A percentile compares a stretch with the other conserved stretches of the same genome.
Conservation (phyloP, 2,888 invertebrate species). For the Cryptocheilus praepositus region DNA sequence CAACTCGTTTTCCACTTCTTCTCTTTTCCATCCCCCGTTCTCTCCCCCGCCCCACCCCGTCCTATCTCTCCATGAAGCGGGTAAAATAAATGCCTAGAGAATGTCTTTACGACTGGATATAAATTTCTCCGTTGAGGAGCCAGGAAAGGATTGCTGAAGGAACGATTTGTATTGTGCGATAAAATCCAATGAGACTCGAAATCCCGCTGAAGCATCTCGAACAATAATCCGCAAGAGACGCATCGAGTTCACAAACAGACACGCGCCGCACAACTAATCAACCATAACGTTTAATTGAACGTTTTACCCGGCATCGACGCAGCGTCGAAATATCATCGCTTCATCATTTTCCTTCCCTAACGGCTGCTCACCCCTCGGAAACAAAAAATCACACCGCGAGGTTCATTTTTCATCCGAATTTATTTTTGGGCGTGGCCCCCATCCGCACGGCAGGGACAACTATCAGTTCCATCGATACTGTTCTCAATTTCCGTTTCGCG, state of each 20-base stretch:
- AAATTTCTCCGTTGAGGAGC: constrained; percentile 38
- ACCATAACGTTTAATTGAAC: no score
- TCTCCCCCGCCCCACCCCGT: constrained; percentile 7
- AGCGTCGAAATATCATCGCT: not conserved
- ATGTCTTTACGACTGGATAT: constrained; percentile 40
- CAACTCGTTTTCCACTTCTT: constrained; percentile 61
- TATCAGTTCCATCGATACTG: constrained; percentile 1
- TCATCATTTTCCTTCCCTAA: not conserved
- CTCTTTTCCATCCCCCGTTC: not conserved
- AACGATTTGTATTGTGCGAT: constrained; percentile 1
- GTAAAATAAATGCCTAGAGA: constrained; percentile 37
- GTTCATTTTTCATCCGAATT: constrained; percentile 1
- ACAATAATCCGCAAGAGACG: not conserved
- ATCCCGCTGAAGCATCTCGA: not conserved
- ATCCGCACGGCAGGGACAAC: not conserved
- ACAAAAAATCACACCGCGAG: not conserved
- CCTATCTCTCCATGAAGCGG: constrained; percentile 22
- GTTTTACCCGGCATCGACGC: not conserved
- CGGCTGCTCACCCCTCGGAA: not conserved
- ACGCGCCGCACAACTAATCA: not conserved
- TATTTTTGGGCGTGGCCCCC: constrained; percentile 3
- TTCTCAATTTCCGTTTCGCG: not conserved
- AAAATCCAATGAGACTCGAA: constrained; percentile 8
- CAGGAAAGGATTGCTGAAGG: not conserved
- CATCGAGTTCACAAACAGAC: not conserved